Base-by-base conservation (phyloP, 2,888 invertebrate species). In the Adelphocoris suturalis region DNA sequence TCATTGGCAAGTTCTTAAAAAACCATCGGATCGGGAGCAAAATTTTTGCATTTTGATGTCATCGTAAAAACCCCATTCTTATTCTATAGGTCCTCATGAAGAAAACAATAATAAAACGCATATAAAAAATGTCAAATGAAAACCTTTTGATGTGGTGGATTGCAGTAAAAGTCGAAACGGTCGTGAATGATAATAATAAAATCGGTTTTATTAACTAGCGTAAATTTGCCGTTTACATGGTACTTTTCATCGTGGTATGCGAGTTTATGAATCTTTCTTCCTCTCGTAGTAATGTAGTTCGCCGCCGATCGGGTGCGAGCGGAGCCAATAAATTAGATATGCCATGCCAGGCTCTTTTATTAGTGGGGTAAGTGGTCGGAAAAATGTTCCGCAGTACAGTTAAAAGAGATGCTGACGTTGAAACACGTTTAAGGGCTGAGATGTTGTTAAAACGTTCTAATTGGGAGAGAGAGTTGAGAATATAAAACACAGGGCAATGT, bases 121-220 rank as follows among this genome's bases (percentile, higher is more conserved):
- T 68, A 2, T 68, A 23, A 68, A 68, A 23, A 23, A 23, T 68
- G 19, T 68, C 27, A 68, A 23, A 68, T 23, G 68, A 23, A 68
- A 68, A 68, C 68, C n/a, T 68, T 68, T 19, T 23, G 68, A 68
- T 68, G 78, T 5, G 28, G 78, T 3, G 16, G 46, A 46, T 78
- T 47, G 78, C 47, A 78, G 78, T 78, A 78, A 78, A 78, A 78
- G 78, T 78, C 78, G 14, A 78, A 46, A n/a, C 78, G 78, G n/a
- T 47, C 47, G 46, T 37, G 78, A 46, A 78, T 23, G 68, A 78
- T 78, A 46, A 78, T 78, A 78, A 78, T 78, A 47, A 78, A 46
- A 78, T 47, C 7, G 78, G n/a, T 78, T 78, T 78, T 78, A 78
- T 78, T 78, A 78, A 78, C 47, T 19, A 46, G 78, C 78, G 78